Base-by-base conservation (phyloP, 2,113 vertebrate genomes). In the Neogale vison region DNA sequence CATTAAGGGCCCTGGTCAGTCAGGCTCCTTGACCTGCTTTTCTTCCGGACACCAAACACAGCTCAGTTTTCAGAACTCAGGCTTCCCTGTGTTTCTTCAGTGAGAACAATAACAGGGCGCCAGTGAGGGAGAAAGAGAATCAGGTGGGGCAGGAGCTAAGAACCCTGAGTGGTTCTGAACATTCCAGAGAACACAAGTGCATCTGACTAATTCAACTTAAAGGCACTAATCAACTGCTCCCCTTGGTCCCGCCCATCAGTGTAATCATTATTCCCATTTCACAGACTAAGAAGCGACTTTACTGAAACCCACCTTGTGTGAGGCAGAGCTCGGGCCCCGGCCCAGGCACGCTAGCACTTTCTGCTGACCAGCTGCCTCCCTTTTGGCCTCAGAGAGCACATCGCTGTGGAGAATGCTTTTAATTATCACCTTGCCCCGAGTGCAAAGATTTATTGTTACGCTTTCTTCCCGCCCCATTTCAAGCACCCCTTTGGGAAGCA, bases 391-490 rank as follows among this genome's bases (percentile, higher is more conserved):
- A 42, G 80, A 93, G 71, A 81, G 45, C 50, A 50, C 52, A 55
- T 52, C 23, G 39, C 93, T 72, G 24, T 82, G 97, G 95, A 98
- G 98, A 98, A 98, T 97, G 98, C 97, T 98, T 98, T 98, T 98
- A 98, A 98, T 98, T 98, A 98, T 98, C 98, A 98, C 98, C 97
- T 98, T 96, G 98, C 97, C 88, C 88, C 88, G 91, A 95, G 97
- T 45, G 88, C 23, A 93, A 98, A 92, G 98, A 98, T 96, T 97
- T 98, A 98, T 59, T 98, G 96, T 76, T 96, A 81, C 47, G 84
- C 95, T 96, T 98, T 98, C 97, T 98, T 96, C 97, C 90, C 21
- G 95, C 97, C 81, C 96, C 88, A 47, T 34, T 80, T 90, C 79
- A 87, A 71, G 34, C 39, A 88, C 52, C 94, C 93, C 92, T 88